Conservation (phyloP, 1,140 invertebrate genomes). For the Sipha flava region DNA sequence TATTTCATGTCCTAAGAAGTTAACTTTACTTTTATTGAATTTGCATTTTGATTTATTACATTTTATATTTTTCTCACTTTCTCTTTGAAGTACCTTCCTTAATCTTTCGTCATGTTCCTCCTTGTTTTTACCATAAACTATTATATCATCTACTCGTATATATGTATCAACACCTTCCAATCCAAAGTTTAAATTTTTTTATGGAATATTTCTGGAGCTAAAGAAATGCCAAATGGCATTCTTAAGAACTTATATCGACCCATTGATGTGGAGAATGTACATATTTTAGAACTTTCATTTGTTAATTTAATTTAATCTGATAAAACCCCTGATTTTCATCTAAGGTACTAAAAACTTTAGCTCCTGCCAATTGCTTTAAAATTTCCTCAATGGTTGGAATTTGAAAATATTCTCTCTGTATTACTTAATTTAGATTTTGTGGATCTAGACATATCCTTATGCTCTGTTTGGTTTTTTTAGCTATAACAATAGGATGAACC, state of each 20-base stretch:
- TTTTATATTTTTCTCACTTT: background rate
- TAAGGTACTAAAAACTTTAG: background rate
- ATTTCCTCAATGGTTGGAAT: constrained; percentile 46
- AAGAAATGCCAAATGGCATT: no score
- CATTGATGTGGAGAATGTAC: constrained; percentile 41
- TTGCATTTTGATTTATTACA: constrained; percentile 30
- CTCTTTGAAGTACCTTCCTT: constrained; percentile 36
- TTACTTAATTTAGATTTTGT: constrained; percentile 45
- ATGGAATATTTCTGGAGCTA: no score
- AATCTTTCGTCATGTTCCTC: constrained; percentile 38
- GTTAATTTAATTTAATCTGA: constrained; percentile 43
- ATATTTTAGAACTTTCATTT: constrained; percentile 38
- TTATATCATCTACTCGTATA: constrained; percentile 43
- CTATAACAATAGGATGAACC: constrained; percentile 45
- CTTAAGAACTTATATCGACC: constrained; percentile 39
- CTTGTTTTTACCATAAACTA: constrained; percentile 36
- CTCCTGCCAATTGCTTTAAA: background rate
- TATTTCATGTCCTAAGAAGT: constrained; percentile 43
- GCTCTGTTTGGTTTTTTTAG: constrained; percentile 44
- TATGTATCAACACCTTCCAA: background rate
- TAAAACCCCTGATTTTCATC: constrained; percentile 34
- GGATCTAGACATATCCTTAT: constrained; percentile 49
- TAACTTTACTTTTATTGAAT: constrained; percentile 31
- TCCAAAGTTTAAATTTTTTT: constrained; percentile 34
- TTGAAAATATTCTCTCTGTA: constrained; percentile 43